Percentiles rank a stretch among this genome's conserved stretches.
Conservation (phyloP, 37 sponge, comb jelly and placozoan species). For the Cliona cf. orientalis region DNA sequence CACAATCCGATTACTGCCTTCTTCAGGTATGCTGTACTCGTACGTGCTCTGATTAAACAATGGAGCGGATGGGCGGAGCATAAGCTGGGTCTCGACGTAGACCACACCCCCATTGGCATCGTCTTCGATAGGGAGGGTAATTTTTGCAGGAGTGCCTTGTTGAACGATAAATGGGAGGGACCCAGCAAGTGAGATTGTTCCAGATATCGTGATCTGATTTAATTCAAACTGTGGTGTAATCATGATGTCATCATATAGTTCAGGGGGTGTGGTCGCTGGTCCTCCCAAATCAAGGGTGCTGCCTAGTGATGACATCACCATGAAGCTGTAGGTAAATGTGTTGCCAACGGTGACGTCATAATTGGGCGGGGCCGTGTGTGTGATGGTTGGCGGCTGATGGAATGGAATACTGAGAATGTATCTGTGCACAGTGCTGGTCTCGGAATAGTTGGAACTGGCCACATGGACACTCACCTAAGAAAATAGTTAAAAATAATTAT, state of each 20-base stretch:
- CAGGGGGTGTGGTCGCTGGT: not conserved
- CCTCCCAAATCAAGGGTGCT: not conserved
- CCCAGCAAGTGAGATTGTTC: not conserved
- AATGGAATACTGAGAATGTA: not conserved
- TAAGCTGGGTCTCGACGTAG: not conserved
- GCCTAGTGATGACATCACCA: not conserved
- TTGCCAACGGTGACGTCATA: slow-evolving; percentile 2
- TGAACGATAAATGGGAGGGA: not conserved
- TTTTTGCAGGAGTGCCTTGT: not conserved
- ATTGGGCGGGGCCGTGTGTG: slow-evolving; percentile 9
- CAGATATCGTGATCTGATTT: not conserved
- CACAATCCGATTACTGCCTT: not conserved
- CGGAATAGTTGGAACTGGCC: slow-evolving; percentile 50
- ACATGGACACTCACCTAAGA: slow-evolving; percentile 56
- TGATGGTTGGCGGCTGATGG: slow-evolving; percentile 36
- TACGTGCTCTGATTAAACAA: slow-evolving; percentile 10
- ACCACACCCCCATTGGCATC: slow-evolving; percentile 28
- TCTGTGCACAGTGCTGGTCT: not conserved
- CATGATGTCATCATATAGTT: not conserved
- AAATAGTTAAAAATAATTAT: not conserved
- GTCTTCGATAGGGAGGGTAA: slow-evolving; percentile 15
- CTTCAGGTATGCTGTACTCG: not conserved
- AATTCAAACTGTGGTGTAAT: not conserved
- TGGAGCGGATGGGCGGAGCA: slow-evolving; percentile 10
- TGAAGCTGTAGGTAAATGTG: slow-evolving; percentile 9